Base-by-base conservation (phyloP, 2,888 invertebrate species). In the Phyllotreta cruciferae region DNA sequence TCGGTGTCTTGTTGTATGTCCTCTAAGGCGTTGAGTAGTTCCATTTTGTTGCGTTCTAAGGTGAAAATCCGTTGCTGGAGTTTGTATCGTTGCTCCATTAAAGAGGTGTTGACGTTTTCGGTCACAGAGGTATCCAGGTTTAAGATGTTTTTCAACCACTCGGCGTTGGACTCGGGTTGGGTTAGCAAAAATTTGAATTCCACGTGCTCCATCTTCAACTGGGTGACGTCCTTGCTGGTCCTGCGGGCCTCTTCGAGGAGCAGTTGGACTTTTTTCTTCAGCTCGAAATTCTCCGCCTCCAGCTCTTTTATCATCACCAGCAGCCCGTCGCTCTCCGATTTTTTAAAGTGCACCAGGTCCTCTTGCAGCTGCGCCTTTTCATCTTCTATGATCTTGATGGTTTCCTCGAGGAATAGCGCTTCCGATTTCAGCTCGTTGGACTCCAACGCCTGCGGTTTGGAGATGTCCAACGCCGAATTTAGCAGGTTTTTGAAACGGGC, bases 161-260 rank as follows among this genome's bases (percentile, higher is more conserved):
- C 61, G 0, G 67, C 36, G 24, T 68, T 70, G 0, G 68, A 65
- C 34, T 74, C 67, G 1, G 72, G 71, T 55, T 72, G 71, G 6
- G 69, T 60, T 3, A 74, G 53, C n/a, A 74, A 62, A 61, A 74
- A 74, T 42, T 71, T 73, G 35, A 74, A 70, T 60, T 74, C 73
- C 1, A 68, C 47, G 42, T 71, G 69, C 56, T 73, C 73, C 1
- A 55, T 55, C 55, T 71, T 71, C 10, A 76, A 44, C 54, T 66
- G 66, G 34, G 72, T 64, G 6, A 75, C 68, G 64, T 74, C 71
- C 36, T 67, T 69, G 6, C 57, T 60, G 10, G 71, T 72, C 6
- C 34, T 57, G 35, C 70, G 61, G 1, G 13, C 13, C n/a, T 70
- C 66, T 37, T 58, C 53, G 7, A 69, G 36, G 10, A 69, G 34